Conservation (phyloP, 2,797 vertebrate species). For the Acanthurus leucopareius region DNA sequence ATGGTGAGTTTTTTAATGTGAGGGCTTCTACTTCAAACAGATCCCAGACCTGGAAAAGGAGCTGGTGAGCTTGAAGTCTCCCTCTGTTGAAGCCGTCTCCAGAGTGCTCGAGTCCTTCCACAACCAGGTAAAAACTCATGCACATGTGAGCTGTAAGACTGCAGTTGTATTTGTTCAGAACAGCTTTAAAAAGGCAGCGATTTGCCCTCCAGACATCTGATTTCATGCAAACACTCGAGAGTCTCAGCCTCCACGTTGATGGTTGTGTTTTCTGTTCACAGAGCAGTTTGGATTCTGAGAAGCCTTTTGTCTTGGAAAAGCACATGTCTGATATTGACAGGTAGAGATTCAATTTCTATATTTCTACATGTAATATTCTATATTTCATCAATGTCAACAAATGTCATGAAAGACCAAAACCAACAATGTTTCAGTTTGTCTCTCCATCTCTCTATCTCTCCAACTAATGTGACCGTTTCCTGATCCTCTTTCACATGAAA, state of each 20-base stretch:
- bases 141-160: neutral
- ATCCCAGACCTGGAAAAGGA: constrained; percentile 91
- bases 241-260: neutral
- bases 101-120: constrained; percentile 90
- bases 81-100: constrained; percentile 87
- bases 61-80: constrained; percentile 89
- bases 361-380: neutral
- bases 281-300: constrained; percentile 76
- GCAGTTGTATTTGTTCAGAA: neutral
- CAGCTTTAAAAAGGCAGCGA: neutral
- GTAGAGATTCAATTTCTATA: constrained; percentile 32
- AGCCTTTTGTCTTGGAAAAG: constrained; percentile 73
- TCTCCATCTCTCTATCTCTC: too few relatives aligned
- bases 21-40: constrained; percentile 69
- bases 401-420: neutral
- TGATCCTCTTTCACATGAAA: too few relatives aligned
- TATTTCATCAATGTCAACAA: neutral
- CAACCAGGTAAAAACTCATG: constrained; percentile 82
- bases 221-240: neutral
- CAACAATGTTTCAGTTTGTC: neutral
- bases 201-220: neutral
- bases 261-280: constrained; percentile 41
- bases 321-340: constrained; percentile 78
- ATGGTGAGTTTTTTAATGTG: neutral
- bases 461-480: too few relatives aligned